phyloP scores from a whole-genome alignment of 1,140 invertebrate species.

The Helicoverpa zea region DNA sequence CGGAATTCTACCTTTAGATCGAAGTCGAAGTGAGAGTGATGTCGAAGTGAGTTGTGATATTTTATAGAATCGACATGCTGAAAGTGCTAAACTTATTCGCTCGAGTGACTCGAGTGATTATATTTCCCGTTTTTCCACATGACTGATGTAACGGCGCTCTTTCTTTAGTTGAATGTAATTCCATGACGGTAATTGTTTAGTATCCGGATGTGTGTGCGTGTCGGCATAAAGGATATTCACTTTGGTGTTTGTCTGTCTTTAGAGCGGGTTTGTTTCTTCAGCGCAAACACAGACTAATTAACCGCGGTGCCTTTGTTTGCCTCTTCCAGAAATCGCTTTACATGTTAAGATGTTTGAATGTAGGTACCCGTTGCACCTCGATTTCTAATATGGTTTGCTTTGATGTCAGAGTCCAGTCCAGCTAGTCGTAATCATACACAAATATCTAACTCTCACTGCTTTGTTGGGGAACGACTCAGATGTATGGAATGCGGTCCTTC shows the following conservation, averaged over 20 bases:
- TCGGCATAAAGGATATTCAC: conserved; percentile 37
- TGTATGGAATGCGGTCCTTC: conserved; percentile 51
- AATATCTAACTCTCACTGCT: conserved; percentile 45
- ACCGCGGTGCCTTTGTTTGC: conserved; percentile 76
- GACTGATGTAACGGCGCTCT: conserved; percentile 3
- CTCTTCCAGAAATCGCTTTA: conserved; percentile 69
- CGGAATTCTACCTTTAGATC: too few relatives aligned
- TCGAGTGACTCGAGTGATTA: not conserved
- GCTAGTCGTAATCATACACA: conserved; percentile 44
- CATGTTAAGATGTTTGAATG: conserved; percentile 59
- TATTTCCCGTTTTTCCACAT: conserved; percentile 25
- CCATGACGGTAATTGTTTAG: conserved; percentile 29
- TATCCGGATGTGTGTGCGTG: conserved; percentile 28
- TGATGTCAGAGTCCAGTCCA: conserved; percentile 57
- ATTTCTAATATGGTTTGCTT: conserved; percentile 58
- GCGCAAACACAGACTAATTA: conserved; percentile 77
- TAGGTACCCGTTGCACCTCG: conserved; percentile 44
- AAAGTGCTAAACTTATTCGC: conserved; percentile 1
- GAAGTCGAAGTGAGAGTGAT: too few relatives aligned
- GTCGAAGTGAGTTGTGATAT: too few relatives aligned
- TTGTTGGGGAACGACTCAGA: conserved; percentile 45
- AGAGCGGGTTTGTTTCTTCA: conserved; percentile 69
- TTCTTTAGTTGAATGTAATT: conserved; percentile 4
- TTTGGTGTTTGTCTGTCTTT: conserved; percentile 36
- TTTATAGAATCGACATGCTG: too few relatives aligned